A percentile compares a stretch with the other conserved stretches of the same genome.
Evolutionary conservation across 2,888 invertebrate genomes (phyloP).

Genomic region (Schizotus pectinicornis): DNA sequence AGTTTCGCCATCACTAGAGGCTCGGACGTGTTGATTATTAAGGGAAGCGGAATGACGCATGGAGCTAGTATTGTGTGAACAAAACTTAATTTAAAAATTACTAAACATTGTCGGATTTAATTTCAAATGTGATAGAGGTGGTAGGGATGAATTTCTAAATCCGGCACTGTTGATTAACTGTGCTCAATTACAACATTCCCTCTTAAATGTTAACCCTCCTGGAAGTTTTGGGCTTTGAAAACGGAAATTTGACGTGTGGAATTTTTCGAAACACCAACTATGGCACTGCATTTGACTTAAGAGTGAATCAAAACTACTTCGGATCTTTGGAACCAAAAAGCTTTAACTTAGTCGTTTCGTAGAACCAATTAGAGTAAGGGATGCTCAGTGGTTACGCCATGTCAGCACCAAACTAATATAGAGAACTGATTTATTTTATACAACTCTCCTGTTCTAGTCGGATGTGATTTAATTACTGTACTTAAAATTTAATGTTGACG

Average conservation of each 20-base stretch:
- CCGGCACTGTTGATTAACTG: no score
- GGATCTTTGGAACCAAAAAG: background rate
- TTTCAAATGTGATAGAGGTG: background rate
- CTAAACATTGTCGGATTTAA: background rate
- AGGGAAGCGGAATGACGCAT: slow-evolving; percentile 49
- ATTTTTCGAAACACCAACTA: no score
- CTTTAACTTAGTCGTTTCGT: background rate
- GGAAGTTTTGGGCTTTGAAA: background rate
- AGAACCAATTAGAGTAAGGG: slow-evolving; percentile 3
- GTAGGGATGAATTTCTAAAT: background rate
- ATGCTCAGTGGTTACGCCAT: background rate
- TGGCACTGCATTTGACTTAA: background rate
- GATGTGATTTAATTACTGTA: slow-evolving; percentile 5
- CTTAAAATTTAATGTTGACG: slow-evolving; percentile 19
- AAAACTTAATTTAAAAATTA: background rate
- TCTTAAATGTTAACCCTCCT: background rate
- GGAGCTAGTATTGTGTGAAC: slow-evolving; percentile 51
- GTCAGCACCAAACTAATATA: background rate
- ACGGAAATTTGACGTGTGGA: no score
- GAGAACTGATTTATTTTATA: background rate
- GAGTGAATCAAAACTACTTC: background rate
- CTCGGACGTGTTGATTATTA: slow-evolving; percentile 51
- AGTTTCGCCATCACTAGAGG: slow-evolving; percentile 52
- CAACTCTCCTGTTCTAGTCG: background rate
- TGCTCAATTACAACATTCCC: no score